Evolutionary conservation across 2,888 invertebrate genomes (phyloP), one percentile per base, ranked within the genome.

Genomic region (Hoplodrina blanda): DNA sequence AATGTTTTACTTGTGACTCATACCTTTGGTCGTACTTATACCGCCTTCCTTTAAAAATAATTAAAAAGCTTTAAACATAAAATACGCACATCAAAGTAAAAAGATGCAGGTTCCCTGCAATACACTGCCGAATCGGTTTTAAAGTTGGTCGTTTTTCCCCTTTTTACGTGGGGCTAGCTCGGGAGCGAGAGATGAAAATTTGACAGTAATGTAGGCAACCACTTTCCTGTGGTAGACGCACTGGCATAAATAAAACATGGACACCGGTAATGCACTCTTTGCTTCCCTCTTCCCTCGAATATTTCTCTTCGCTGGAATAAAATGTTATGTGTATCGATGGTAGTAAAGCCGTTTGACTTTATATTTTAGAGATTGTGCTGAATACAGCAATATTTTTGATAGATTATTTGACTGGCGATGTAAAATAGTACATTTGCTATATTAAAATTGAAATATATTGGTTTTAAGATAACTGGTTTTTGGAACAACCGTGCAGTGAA

Each of bases 251-350:
- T 84, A 85, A 84, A 85, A 91, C 90, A 86, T 90, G 91, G 89
- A 91, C 91, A 90, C 89, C 91, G 82, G 90, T 93, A 94, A 94
- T 93, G 93, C 92, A 93, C 90, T 90, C 87, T 84, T 87, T 76
- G 88, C 87, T 87, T 87, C 81, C 70, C 86, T 85, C 87, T 87
- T 87, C 76, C 67, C 86, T 85, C 81, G 85, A 83, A 76, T 62
- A 75, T 74, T 63, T 55, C 72, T 78, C 65, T 71, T 30, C 64
- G 79, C 80, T 78, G 84, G 63, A 67, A 68, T 79, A 80, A 85
- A 85, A 83, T 72, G 68, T 73, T 84, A 76, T 69, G 70, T 68
- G 66, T 55, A 78, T 65, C 62, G 70, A 65, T 49, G 55, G 68
- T 70, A 70, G 70, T 71, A 80, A 83, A 76, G 61, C 59, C 52